phyloP scores from a whole-genome alignment of 2,888 invertebrate species.

The Halictus quadricinctus region DNA sequence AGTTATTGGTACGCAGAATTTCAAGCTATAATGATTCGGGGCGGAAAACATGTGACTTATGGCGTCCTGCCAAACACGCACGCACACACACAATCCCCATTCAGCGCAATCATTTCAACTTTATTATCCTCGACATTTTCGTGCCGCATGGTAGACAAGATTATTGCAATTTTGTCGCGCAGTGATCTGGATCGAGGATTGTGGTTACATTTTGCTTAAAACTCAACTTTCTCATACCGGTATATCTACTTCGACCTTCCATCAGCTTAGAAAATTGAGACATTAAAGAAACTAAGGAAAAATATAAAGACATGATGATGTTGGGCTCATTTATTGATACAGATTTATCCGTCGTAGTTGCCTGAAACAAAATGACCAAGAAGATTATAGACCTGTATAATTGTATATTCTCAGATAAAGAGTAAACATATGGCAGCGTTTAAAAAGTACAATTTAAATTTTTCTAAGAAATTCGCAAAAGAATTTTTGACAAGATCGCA shows the following conservation, averaged over 20 bases:
- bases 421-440: too few species aligned
- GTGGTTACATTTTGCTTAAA: background rate
- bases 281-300: background rate
- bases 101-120: background rate
- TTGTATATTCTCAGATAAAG: background rate
- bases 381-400: background rate
- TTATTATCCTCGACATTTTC: background rate
- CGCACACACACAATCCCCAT: background rate
- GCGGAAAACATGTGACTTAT: background rate
- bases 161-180: conserved; percentile 3
- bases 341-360: background rate
- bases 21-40: background rate
- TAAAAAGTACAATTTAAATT: background rate
- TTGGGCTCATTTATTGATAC: background rate
- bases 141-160: background rate
- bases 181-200: conserved; percentile 1
- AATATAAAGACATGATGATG: background rate
- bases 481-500: too few species aligned
- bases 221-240: background rate
- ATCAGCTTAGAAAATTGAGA: background rate
- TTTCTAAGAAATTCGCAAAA: background rate
- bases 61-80: background rate
- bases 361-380: background rate
- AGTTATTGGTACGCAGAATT: background rate
- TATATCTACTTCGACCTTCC: background rate